Evolutionary conservation across 2,888 invertebrate species (phyloP).

Genomic region (Oscheius sp.): DNA sequence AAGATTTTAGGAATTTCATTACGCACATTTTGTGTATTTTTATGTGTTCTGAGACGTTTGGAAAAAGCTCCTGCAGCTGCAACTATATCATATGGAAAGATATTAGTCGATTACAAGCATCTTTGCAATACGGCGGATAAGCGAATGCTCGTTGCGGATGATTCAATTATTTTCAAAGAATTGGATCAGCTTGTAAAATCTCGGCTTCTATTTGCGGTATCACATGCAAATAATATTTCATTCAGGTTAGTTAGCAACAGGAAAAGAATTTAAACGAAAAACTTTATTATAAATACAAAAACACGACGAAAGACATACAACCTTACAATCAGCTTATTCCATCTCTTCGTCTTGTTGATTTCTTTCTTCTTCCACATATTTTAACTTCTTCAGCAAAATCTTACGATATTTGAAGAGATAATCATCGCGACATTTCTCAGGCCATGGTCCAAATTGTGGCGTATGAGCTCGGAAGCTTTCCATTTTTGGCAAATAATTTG

Average conservation of each 20-base stretch:
- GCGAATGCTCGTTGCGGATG: constrained; percentile 20
- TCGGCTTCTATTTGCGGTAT: constrained; percentile 10
- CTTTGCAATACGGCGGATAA: constrained; percentile 25
- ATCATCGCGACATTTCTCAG: constrained; percentile 18
- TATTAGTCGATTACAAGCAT: constrained; percentile 22
- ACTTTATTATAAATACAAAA: not conserved
- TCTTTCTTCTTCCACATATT: not conserved
- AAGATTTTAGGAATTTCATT: constrained; percentile 23
- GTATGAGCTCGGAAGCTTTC: constrained; percentile 20
- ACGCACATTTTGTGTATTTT: constrained; percentile 30
- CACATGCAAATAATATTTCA: constrained; percentile 24
- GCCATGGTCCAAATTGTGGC: not conserved
- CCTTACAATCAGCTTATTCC: not conserved
- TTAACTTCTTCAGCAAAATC: not conserved
- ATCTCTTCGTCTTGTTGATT: not conserved
- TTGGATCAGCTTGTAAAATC: constrained; percentile 31
- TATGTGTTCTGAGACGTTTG: constrained; percentile 27
- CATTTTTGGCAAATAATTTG: constrained; percentile 11
- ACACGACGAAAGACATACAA: not conserved
- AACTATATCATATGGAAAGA: constrained; percentile 16
- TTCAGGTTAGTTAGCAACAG: constrained; percentile 26
- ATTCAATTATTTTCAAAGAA: constrained; percentile 32
- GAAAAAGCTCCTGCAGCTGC: not conserved
- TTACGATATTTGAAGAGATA: not conserved
- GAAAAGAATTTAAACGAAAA: not conserved